Conservation (phyloP, 2,797 vertebrate species). For the Phataginus tetradactyla region DNA sequence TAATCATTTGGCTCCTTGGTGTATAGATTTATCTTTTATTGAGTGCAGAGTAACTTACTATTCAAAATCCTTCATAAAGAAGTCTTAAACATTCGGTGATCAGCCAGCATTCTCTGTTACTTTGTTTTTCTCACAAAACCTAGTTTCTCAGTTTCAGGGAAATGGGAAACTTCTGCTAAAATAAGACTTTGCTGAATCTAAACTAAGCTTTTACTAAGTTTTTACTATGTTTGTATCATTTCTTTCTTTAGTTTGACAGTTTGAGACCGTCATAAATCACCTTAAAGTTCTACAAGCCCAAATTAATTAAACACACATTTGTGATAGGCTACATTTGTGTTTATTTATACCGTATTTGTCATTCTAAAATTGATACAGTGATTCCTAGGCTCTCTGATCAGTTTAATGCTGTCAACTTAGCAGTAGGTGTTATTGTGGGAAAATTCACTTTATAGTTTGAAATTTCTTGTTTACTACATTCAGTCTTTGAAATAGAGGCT, state of each 20-base stretch:
- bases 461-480: background rate
- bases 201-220: background rate
- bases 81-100: background rate
- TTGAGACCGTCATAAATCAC: background rate
- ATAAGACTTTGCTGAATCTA: background rate
- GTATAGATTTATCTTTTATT: constrained; percentile 17
- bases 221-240: background rate
- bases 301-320: background rate
- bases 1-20: constrained; percentile 17
- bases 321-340: background rate
- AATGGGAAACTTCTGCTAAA: background rate
- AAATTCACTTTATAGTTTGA: background rate
- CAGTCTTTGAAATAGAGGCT: background rate
- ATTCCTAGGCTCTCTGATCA: background rate
- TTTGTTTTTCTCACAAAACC: background rate
- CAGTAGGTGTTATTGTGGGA: background rate
- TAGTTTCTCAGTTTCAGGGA: background rate
- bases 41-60: constrained; percentile 20
- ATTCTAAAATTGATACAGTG: background rate
- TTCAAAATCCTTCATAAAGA: background rate
- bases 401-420: background rate
- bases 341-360: background rate
- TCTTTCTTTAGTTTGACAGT: background rate
- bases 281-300: background rate
- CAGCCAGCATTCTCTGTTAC: background rate